Conservation (phyloP, 2,888 invertebrate genomes). For the Hipparchia semele region DNA sequence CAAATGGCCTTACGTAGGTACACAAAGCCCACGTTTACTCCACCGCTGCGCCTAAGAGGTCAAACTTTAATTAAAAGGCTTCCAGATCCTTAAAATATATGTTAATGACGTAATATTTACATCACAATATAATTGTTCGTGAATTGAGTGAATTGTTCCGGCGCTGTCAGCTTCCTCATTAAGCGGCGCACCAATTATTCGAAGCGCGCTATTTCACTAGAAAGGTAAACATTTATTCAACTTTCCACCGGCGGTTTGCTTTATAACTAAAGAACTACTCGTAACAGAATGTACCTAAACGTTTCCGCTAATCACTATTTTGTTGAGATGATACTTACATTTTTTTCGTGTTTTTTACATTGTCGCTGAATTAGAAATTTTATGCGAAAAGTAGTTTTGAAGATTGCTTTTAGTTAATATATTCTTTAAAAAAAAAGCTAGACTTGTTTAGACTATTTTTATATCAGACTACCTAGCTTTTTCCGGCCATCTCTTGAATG, state of each 20-base stretch:
- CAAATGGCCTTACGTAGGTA: no score
- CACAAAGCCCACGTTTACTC: neutral
- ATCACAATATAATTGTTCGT: conserved; percentile 65
- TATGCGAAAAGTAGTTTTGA: no score
- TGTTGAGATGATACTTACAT: no score
- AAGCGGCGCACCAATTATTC: conserved; percentile 72
- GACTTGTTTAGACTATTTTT: no score
- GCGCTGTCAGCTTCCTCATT: conserved; percentile 80
- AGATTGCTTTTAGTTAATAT: no score
- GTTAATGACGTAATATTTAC: conserved; percentile 66
- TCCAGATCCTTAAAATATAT: conserved; percentile 27
- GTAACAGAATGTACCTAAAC: no score
- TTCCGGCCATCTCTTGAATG: no score
- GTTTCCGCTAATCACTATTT: no score
- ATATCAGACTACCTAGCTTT: no score
- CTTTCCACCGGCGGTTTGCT: conserved; percentile 27
- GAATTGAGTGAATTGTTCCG: conserved; percentile 79
- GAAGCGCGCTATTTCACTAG: conserved; percentile 61
- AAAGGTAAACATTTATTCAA: conserved; percentile 57
- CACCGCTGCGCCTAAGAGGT: neutral
- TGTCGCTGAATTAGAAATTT: no score
- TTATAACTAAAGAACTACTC: conserved; percentile 9
- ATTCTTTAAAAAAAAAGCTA: no score
- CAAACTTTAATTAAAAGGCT: neutral
- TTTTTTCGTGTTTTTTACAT: no score